Base-by-base conservation (phyloP, 2,113 vertebrate species). In the Argyrosomus japonicus region DNA sequence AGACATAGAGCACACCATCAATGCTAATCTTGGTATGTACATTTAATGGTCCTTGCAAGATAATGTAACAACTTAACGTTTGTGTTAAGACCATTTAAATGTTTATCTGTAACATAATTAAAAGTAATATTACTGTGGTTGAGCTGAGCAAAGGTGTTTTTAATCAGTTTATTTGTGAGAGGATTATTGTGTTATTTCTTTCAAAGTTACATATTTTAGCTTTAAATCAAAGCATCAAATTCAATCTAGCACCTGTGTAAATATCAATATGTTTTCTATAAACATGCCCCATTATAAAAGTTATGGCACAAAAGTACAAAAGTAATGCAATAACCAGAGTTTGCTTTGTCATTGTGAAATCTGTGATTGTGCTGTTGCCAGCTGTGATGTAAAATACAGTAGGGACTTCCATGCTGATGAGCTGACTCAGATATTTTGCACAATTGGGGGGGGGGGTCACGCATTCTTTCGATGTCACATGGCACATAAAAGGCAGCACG, bases 381-480 rank as follows among this genome's bases (percentile, higher is more conserved):
- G 82, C 75, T 54, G 71, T 74, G 65, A 87, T 63, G 77, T 65
- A 53, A 56, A 65, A 77, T 72, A 75, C 84, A 77, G 82, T 48
- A 43, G 67, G 68, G 79, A 78, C 81, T 53, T 65, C 75, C 23
- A 72, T 27, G 70, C 56, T 25, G 80, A 67, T 87, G 58, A 60
- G 91, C 91, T 90, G 87, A 92, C 87, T 88, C 85, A 14, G 81
- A 32, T 21, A 70, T 86, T 92, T 82, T 6, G 32, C 83, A 84
- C 91, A 86, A 90, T 74, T 50, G 85, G 72, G 70, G 7, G 85
- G 75, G 69, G 32, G 5, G 36, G 36, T 18, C 53, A 64, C 81
- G 78, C 65, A 92, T 92, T 88, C 83, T 83, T 92, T 87, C 70
- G 65, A 79, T 77, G 83, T 85, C 87, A 90, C 87, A 88, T 86